Evolutionary conservation across 2,888 invertebrate genomes (phyloP).

Genomic region (Drosophila anceps): DNA sequence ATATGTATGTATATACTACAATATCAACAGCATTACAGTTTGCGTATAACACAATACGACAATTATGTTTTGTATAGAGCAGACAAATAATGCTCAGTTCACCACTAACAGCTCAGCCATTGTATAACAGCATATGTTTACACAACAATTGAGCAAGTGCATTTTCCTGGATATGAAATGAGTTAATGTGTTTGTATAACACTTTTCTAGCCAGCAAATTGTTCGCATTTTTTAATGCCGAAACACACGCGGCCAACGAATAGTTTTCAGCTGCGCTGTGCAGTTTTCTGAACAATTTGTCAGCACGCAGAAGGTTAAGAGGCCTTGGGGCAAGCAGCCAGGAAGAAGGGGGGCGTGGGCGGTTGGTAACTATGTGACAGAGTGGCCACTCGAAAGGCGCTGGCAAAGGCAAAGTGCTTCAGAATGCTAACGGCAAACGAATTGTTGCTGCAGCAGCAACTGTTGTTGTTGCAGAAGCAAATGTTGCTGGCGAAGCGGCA

Average conservation of each 20-base stretch:
- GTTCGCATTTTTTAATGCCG: conserved; percentile 30
- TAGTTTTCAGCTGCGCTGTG: conserved; percentile 41
- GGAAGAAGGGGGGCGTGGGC: neutral
- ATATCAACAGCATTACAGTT: neutral
- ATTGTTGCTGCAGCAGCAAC: conserved; percentile 12
- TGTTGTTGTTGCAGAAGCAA: conserved; percentile 11
- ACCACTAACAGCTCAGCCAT: too few relatives aligned
- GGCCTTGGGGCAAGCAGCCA: neutral
- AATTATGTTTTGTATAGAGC: conserved; percentile 11
- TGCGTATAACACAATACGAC: neutral
- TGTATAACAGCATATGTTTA: conserved; percentile 23
- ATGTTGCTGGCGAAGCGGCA: conserved; percentile 6
- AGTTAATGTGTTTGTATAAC: conserved; percentile 52
- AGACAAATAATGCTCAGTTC: neutral
- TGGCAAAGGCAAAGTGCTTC: conserved; percentile 35
- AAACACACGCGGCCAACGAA: conserved; percentile 10
- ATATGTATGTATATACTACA: neutral
- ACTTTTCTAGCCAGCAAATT: conserved; percentile 35
- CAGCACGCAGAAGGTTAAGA: conserved; percentile 44
- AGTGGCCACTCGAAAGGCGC: conserved; percentile 65
- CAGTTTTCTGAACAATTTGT: conserved; percentile 54
- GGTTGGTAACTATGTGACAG: conserved; percentile 28
- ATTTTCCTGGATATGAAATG: conserved; percentile 20
- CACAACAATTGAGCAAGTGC: conserved; percentile 43
- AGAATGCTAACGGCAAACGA: conserved; percentile 18